Conservation (phyloP, 2,113 vertebrate genomes). For the Taurulus bubalis region DNA sequence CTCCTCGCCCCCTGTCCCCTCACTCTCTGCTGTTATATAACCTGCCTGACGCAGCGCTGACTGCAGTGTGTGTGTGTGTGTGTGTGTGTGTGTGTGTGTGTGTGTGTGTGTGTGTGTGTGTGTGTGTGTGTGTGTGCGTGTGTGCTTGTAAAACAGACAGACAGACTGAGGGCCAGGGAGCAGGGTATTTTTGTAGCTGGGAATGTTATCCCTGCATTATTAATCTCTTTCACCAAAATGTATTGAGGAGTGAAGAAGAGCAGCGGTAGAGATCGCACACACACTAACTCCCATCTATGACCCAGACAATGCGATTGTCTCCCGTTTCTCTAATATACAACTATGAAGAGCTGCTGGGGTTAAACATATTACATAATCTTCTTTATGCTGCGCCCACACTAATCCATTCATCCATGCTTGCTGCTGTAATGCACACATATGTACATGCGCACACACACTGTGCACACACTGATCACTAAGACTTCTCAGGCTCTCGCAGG, state of each 20-base stretch:
- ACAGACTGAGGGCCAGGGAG: constrained; percentile 40
- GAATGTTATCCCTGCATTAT: constrained; percentile 61
- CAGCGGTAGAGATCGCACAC: constrained; percentile 8
- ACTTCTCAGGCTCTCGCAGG: constrained; percentile 48
- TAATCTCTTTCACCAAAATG: constrained; percentile 61
- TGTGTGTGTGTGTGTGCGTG: constrained; percentile 12
- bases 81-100: constrained; percentile 44
- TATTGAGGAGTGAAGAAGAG: constrained; percentile 44
- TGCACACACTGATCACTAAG: constrained; percentile 31
- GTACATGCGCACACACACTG: constrained; percentile 10
- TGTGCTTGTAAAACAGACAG: constrained; percentile 44
- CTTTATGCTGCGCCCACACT: constrained; percentile 65
- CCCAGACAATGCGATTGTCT: constrained; percentile 55
- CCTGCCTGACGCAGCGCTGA: constrained; percentile 78
- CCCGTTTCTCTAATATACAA: constrained; percentile 42
- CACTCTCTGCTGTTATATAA: constrained; percentile 76
- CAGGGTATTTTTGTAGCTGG: constrained; percentile 52
- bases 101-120: constrained; percentile 42
- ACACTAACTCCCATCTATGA: constrained; percentile 23
- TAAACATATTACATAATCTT: constrained; percentile 74
- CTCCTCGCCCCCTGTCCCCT: constrained; percentile 24
- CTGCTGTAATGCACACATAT: constrained; percentile 56
- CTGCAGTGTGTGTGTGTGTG: constrained; percentile 70
- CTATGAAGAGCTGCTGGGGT: constrained; percentile 52
- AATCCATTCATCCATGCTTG: constrained; percentile 76